Conservation (phyloP, 2,113 vertebrate genomes). For the Sceloporus tristichus region DNA sequence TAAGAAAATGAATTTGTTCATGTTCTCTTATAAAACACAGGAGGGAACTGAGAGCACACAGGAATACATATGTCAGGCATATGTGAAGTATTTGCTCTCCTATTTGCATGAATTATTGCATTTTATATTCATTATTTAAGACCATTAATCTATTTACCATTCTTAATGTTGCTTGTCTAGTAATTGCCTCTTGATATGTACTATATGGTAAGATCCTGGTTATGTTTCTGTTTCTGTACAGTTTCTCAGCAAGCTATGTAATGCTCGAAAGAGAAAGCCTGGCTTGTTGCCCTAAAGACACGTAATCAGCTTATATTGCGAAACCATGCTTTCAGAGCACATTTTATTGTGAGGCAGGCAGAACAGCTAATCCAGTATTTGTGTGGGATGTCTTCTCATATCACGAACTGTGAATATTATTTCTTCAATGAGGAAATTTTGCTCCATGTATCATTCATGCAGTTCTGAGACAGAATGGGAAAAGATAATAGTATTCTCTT, state of each 20-base stretch:
- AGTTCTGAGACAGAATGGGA: not conserved
- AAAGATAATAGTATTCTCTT: not conserved
- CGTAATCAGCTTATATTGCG: slow-evolving; percentile 3
- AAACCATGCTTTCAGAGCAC: slow-evolving; percentile 36
- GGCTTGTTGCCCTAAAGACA: not conserved
- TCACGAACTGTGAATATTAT: slow-evolving; percentile 23
- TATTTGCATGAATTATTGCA: slow-evolving; percentile 12
- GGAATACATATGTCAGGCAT: not conserved
- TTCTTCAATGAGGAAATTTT: not conserved
- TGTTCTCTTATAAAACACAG: not conserved
- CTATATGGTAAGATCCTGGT: slow-evolving; percentile 34
- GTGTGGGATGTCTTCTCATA: slow-evolving; percentile 26
- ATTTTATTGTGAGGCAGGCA: slow-evolving; percentile 3
- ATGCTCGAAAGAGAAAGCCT: not conserved
- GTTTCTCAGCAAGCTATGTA: not conserved
- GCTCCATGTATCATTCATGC: slow-evolving; percentile 3
- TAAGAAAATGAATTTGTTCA: not conserved
- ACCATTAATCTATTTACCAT: slow-evolving; percentile 10
- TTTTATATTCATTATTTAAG: slow-evolving; percentile 45
- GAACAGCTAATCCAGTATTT: slow-evolving; percentile 32
- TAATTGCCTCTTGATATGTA: slow-evolving; percentile 11
- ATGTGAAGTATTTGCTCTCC: not conserved
- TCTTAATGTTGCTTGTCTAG: slow-evolving; percentile 19
- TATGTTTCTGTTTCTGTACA: not conserved
- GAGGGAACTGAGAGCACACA: not conserved